Conservation (phyloP, 2,113 vertebrate species). For the Tragelaphus buxtoni region DNA sequence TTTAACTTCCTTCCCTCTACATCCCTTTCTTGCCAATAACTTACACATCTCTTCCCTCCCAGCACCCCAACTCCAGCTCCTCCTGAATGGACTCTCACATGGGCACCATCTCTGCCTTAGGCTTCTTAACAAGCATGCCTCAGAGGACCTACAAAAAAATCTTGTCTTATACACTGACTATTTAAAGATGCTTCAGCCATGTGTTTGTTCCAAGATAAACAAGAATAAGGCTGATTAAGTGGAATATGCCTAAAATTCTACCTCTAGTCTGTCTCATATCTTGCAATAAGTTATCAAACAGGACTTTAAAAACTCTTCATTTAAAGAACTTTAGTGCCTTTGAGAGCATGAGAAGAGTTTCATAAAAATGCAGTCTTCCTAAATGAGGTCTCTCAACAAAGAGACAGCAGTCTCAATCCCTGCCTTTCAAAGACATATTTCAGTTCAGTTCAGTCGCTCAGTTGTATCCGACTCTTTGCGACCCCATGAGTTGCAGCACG, state of each 20-base stretch:
- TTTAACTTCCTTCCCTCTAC: not conserved
- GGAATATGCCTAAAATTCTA: not conserved
- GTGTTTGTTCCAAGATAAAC: not conserved
- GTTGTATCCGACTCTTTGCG: no score
- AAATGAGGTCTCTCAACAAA: not conserved
- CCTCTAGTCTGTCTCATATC: not conserved
- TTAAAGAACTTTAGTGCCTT: conserved; percentile 14
- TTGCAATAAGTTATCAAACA: not conserved
- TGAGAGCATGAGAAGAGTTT: not conserved
- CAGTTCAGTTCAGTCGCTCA: no score
- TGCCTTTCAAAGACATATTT: not conserved
- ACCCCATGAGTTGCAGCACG: no score
- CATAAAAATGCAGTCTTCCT: not conserved
- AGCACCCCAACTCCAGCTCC: not conserved
- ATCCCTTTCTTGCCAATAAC: not conserved
- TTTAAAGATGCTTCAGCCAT: not conserved
- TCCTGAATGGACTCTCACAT: not conserved
- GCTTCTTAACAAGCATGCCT: not conserved
- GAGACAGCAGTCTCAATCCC: not conserved
- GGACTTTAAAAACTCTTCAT: not conserved
- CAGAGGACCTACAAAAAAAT: not conserved
- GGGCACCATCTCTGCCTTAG: not conserved
- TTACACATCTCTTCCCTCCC: not conserved
- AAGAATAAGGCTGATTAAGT: not conserved
- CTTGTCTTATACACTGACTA: not conserved